Evolutionary conservation across 2,888 invertebrate species (phyloP), one percentile per base, ranked within the genome.

Genomic region (Caenorhabditis sp.): DNA sequence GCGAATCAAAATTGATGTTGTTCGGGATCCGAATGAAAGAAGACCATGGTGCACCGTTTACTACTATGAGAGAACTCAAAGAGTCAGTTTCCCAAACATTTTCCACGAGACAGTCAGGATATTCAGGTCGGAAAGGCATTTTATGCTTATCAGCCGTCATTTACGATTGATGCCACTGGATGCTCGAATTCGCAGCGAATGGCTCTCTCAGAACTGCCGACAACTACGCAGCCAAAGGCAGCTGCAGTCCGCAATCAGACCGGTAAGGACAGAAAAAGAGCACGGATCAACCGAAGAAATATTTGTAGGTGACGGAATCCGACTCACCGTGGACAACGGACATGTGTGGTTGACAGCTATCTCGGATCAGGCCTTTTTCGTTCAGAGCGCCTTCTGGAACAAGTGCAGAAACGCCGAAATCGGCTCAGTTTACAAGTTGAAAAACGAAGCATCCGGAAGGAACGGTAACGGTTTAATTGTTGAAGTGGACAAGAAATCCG

Each of bases 161-260:
- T n/a, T n/a, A n/a, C n/a, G n/a, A n/a, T n/a, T n/a, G n/a, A n/a
- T n/a, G n/a, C n/a, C n/a, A n/a, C n/a, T n/a, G n/a, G n/a, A n/a
- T n/a, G n/a, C n/a, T n/a, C n/a, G n/a, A n/a, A n/a, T n/a, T n/a
- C n/a, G n/a, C n/a, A n/a, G n/a, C n/a, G n/a, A n/a, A n/a, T n/a
- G n/a, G n/a, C n/a, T n/a, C n/a, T n/a, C n/a, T n/a, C n/a, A n/a
- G n/a, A n/a, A n/a, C n/a, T n/a, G n/a, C n/a, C n/a, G n/a, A n/a
- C n/a, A n/a, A n/a, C n/a, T n/a, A n/a, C n/a, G n/a, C n/a, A n/a
- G n/a, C n/a, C n/a, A n/a, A n/a, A n/a, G n/a, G n/a, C n/a, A n/a
- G n/a, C n/a, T n/a, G n/a, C n/a, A n/a, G n/a, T n/a, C 9, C 56
- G 74, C 0, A 74, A 67, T 26, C 65, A 58, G 24, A 18, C 67